Conservation (phyloP, 1,140 invertebrate species). For the Drosophila kohkoa region DNA sequence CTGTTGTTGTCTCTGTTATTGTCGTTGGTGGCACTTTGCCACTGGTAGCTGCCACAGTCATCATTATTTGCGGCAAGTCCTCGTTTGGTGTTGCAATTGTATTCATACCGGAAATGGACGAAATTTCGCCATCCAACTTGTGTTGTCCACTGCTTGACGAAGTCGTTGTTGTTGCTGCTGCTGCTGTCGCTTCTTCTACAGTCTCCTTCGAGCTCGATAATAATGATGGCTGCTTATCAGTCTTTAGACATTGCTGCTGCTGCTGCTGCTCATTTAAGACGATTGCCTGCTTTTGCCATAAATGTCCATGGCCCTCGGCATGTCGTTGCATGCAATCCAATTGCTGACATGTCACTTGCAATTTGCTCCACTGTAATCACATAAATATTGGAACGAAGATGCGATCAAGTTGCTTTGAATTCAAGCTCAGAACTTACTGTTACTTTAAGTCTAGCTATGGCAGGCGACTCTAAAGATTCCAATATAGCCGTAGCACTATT, state of each 20-base stretch:
- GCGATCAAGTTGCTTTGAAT: not conserved
- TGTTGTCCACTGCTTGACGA: slow-evolving; percentile 12
- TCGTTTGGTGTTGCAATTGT: slow-evolving; percentile 37
- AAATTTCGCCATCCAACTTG: slow-evolving; percentile 36
- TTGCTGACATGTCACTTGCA: slow-evolving; percentile 83
- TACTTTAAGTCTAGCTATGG: slow-evolving; percentile 78
- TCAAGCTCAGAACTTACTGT: slow-evolving; percentile 65
- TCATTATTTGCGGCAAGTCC: slow-evolving; percentile 24
- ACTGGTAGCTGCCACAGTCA: slow-evolving; percentile 27
- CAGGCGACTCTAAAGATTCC: slow-evolving; percentile 77
- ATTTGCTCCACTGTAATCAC: slow-evolving; percentile 83
- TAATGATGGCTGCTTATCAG: slow-evolving; percentile 58
- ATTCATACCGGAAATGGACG: slow-evolving; percentile 58
- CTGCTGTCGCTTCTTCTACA: not conserved
- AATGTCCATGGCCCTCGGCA: slow-evolving; percentile 82
- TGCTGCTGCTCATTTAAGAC: slow-evolving; percentile 76
- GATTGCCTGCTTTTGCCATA: slow-evolving; percentile 82
- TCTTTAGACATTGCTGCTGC: slow-evolving; percentile 53
- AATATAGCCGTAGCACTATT: slow-evolving; percentile 82
- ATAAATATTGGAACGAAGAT: slow-evolving; percentile 35
- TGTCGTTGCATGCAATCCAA: slow-evolving; percentile 84
- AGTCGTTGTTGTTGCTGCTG: slow-evolving; percentile 3
- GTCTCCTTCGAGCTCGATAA: slow-evolving; percentile 40
- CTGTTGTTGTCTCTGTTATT: slow-evolving; percentile 18
- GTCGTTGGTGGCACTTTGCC: slow-evolving; percentile 33